Percentiles rank a stretch among this genome's conserved stretches.
These are phyloP conservation scores for Parazoanthus swiftii DNA, from an alignment of 92 coral and sea anemone species.

Conservation along the genomic window DNA sequence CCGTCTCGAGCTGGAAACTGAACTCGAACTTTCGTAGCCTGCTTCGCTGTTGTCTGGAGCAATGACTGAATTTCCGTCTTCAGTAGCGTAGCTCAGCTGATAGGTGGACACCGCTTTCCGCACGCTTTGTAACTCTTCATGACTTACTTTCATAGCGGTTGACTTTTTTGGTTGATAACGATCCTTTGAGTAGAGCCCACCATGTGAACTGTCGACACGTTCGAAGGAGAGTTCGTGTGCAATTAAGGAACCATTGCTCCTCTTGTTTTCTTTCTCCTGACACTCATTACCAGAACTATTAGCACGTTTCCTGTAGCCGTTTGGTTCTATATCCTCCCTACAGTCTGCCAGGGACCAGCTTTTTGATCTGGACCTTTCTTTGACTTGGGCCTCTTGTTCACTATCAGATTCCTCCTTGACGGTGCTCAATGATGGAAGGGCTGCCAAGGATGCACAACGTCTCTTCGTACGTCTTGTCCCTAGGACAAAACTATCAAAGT, in stretches of 20 bases:
- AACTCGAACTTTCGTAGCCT: neutral
- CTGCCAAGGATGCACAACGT: slow-evolving; percentile 22
- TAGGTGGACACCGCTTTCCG: slow-evolving; percentile 6
- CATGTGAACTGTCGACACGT: neutral
- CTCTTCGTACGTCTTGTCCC: neutral
- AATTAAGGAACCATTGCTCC: neutral
- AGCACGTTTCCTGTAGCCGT: neutral
- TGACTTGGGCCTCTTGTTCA: neutral
- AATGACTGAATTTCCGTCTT: neutral
- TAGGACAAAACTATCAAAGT: too few species aligned
- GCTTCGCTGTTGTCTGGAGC: neutral
- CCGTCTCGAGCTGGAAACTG: neutral
- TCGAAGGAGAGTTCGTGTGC: neutral
- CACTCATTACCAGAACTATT: neutral
- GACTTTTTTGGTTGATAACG: neutral
- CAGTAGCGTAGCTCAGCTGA: slow-evolving; percentile 1
- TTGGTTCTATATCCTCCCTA: neutral
- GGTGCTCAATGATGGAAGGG: slow-evolving; percentile 12
- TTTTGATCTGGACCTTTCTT: neutral
- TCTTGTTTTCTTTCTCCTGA: neutral
- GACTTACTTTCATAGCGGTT: neutral
- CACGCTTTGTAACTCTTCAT: neutral
- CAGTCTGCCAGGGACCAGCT: neutral
- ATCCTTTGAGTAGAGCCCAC: neutral
- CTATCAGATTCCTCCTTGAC: slow-evolving; percentile 31